Evolutionary conservation across 2,113 vertebrate genomes (phyloP).

Genomic region (Ceyx margarethae): DNA sequence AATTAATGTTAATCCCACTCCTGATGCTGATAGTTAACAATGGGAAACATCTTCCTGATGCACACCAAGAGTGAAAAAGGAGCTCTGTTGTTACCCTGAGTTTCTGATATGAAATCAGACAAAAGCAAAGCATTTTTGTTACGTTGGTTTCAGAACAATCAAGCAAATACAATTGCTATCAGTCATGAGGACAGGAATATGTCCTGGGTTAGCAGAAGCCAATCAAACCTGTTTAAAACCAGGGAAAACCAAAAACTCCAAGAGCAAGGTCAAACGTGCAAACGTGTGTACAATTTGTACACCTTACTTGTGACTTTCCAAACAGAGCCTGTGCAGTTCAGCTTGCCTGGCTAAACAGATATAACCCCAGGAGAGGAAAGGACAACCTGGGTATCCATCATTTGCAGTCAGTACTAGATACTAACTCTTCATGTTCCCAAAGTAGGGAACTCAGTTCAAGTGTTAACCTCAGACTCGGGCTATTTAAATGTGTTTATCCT

Average conservation of each 20-base stretch:
- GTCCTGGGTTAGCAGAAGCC: not conserved
- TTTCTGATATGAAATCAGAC: not conserved
- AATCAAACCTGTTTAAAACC: not conserved
- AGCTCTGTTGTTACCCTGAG: not conserved
- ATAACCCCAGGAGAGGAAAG: not conserved
- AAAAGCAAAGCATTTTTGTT: not conserved
- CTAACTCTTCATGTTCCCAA: not conserved
- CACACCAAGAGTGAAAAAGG: not conserved
- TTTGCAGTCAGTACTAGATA: not conserved
- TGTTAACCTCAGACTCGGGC: not conserved
- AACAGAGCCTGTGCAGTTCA: not conserved
- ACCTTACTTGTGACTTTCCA: not conserved
- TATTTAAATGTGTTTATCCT: not conserved
- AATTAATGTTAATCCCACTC: not conserved
- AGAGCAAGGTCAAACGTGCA: not conserved
- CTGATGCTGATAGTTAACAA: not conserved
- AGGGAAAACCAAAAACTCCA: not conserved
- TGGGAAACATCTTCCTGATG: not conserved
- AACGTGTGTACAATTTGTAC: not conserved
- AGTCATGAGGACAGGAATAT: not conserved
- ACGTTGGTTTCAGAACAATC: not conserved
- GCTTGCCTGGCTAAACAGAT: not conserved
- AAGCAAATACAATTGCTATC: not conserved
- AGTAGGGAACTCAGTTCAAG: not conserved
- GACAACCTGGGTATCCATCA: accelerated